Evolutionary conservation across 2,888 invertebrate genomes (phyloP).

Genomic region (Volucella bombylans): DNA sequence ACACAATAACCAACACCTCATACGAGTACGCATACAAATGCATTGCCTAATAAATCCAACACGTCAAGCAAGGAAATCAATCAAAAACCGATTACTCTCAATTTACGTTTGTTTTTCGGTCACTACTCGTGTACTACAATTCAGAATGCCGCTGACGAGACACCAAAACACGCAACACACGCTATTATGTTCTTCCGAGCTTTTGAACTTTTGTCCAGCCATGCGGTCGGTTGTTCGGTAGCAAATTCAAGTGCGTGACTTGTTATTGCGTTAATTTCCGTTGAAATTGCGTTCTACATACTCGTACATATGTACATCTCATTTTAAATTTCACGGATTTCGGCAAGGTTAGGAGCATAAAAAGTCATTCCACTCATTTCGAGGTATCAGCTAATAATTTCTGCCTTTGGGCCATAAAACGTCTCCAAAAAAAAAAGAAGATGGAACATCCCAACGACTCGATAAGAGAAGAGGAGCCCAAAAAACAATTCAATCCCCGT

Average conservation of each 20-base stretch:
- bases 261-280: slow-evolving; percentile 6
- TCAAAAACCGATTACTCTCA: slow-evolving; percentile 42
- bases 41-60: neutral
- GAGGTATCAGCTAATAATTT: neutral
- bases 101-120: slow-evolving; percentile 31
- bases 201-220: neutral
- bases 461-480: neutral
- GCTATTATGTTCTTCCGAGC: slow-evolving; percentile 23
- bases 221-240: neutral
- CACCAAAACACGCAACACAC: slow-evolving; percentile 31
- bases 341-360: slow-evolving; percentile 47
- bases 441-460: slow-evolving; percentile 9
- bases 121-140: slow-evolving; percentile 4
- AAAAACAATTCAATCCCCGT: neutral
- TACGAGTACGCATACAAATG: too few species aligned
- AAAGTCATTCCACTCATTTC: slow-evolving; percentile 50
- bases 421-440: slow-evolving; percentile 34
- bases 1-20: too few species aligned
- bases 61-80: slow-evolving; percentile 28
- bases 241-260: slow-evolving; percentile 24
- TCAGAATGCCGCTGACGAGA: slow-evolving; percentile 31
- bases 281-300: neutral
- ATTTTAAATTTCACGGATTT: slow-evolving; percentile 10
- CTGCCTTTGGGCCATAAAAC: slow-evolving; percentile 23
- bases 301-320: too few species aligned